phyloP scores from a whole-genome alignment of 1,140 invertebrate species.

The Micrasema longulum region DNA sequence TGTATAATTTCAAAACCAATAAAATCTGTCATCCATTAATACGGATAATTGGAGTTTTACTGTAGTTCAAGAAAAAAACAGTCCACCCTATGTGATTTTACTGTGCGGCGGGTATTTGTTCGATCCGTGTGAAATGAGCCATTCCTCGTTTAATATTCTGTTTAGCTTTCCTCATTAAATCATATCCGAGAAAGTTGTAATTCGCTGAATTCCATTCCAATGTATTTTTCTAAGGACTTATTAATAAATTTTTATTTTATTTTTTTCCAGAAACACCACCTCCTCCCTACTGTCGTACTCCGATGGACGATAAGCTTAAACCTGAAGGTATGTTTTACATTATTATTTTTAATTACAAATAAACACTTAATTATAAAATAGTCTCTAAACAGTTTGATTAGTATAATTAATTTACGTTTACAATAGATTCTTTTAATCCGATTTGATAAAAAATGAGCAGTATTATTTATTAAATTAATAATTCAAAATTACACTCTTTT shows the following conservation, averaged over 20 bases:
- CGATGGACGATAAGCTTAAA: conserved; percentile 75
- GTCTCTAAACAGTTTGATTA: no score
- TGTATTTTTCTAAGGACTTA: not conserved
- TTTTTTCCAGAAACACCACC: conserved; percentile 77
- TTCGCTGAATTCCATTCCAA: not conserved
- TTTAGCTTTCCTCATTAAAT: not conserved
- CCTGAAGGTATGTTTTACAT: conserved; percentile 73
- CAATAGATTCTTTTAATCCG: no score
- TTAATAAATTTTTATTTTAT: not conserved
- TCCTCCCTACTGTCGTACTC: conserved; percentile 78
- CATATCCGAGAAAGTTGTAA: not conserved
- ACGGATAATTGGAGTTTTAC: no score
- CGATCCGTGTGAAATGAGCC: not conserved
- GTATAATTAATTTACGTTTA: no score
- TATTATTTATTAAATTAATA: no score
- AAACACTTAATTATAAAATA: no score
- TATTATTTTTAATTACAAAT: no score
- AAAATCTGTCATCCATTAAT: no score
- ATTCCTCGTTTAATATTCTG: not conserved
- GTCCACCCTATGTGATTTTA: not conserved
- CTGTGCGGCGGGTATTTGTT: not conserved
- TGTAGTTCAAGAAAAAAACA: no score
- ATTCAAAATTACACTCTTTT: no score
- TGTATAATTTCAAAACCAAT: no score
- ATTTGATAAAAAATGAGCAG: no score